Base-by-base conservation (phyloP, 1,140 invertebrate species). In the Cheumatopsyche charites region DNA sequence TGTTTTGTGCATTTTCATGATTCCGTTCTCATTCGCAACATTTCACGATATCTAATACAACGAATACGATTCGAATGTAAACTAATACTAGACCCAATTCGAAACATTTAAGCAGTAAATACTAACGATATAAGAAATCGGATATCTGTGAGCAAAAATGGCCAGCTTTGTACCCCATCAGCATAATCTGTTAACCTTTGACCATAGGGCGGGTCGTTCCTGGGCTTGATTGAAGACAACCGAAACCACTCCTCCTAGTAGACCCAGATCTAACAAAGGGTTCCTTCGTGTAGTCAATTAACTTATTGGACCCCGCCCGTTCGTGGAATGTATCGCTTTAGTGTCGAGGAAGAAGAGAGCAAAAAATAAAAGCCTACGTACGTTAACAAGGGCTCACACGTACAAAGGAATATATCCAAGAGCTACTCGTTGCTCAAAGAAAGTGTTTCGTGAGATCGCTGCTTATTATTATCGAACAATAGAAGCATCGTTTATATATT, bases 211-310 rank as follows among this genome's bases (percentile, higher is more conserved):
- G 26, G 41, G 58, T 62, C 4, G 26, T 29, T 43, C 36, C n/a
- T 63, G 62, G 15, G 26, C 17, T 41, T 42, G 62, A 63, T 63
- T 63, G 62, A 63, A 63, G 62, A 63, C 62, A 58, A 58, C 23
- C 17, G 11, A 17, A 12, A 25, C 23, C 23, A 13, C 21, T 52
- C 23, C 15, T 19, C 49, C 19, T 52, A n/a, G n/a, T 42, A 21
- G 11, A 23, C 55, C 21, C 55, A 3, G 15, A 25, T 58, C 7
- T 9, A 25, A 58, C 19, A 58, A 58, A 25, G 55, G 63, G 13
- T 25, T 36, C 29, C 29, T 36, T 36, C 29, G 29, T 21, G 42
- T 23, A 49, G 63, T 66, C 63, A 66, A 66, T 66, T 66, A 66
- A 66, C 63, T 66, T 66, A 66, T 66, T 66, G 63, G 43, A 47